Percentiles rank a stretch among this genome's conserved stretches.
Conservation (phyloP, 2,113 vertebrate species). For the Galbula dea region DNA sequence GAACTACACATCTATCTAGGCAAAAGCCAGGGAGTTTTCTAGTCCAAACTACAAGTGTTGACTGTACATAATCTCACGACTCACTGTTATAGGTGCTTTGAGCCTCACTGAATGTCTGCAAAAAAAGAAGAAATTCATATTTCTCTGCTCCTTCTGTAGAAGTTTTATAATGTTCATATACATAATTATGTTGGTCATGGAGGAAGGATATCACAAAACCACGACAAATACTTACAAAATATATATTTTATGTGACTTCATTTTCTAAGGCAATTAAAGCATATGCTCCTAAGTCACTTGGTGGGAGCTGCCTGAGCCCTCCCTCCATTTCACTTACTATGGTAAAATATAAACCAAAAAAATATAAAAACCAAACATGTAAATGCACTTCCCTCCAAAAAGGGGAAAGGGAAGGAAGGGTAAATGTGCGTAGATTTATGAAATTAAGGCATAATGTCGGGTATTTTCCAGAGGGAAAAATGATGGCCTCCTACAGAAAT, state of each 20-base stretch:
- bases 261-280: background rate
- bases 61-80: background rate
- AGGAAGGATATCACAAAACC: background rate
- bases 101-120: background rate
- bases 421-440: background rate
- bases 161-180: background rate
- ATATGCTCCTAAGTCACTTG: background rate
- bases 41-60: background rate
- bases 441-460: background rate
- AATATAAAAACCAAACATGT: accelerated
- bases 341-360: background rate
- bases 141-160: background rate
- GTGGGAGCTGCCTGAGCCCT: background rate
- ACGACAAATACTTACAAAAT: background rate
- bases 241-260: background rate
- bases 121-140: background rate
- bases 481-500: conserved; percentile 6
- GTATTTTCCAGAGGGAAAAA: background rate
- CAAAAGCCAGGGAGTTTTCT: background rate
- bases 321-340: background rate
- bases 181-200: background rate
- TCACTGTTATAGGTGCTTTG: background rate
- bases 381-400: background rate
- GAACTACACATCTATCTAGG: background rate
- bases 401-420: background rate